These are phyloP conservation scores for Chitala chitala DNA, from an alignment of 2,113 vertebrate species.

Conservation along the genomic window DNA sequence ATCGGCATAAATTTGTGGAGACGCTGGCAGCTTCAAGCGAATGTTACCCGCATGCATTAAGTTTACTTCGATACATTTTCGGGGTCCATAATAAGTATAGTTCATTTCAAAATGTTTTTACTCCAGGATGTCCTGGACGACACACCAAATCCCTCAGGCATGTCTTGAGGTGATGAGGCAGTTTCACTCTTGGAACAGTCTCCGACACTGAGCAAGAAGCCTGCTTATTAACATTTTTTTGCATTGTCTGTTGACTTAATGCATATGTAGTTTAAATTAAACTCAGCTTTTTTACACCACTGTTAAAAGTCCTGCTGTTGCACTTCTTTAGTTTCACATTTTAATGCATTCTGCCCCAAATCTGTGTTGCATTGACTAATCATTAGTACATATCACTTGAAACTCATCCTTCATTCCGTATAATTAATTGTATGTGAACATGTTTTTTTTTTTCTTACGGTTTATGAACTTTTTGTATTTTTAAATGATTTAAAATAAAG, in stretches of 20 bases:
- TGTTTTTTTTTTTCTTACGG: conserved; percentile 28
- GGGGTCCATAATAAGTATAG: conserved; percentile 1
- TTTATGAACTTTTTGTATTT: conserved; percentile 28
- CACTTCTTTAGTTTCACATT: conserved; percentile 1
- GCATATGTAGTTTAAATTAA: too few relatives aligned
- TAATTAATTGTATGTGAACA: conserved; percentile 30
- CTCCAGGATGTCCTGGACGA: background rate
- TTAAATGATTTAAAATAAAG: conserved; percentile 27
- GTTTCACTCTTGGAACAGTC: too few relatives aligned
- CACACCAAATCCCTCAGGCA: too few relatives aligned
- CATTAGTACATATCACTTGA: conserved; percentile 17
- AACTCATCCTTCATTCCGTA: conserved; percentile 17
- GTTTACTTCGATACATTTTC: background rate
- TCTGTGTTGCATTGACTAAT: conserved; percentile 13
- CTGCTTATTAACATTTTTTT: background rate
- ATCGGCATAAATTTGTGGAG: background rate
- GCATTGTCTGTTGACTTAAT: background rate
- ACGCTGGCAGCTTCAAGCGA: background rate
- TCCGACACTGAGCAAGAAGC: background rate
- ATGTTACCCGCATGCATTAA: background rate
- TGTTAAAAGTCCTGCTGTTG: conserved; percentile 7
- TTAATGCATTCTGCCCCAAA: background rate
- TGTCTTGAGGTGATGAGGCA: too few relatives aligned
- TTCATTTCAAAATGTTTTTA: background rate
- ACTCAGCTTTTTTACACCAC: conserved; percentile 20